phyloP scores from a whole-genome alignment of 2,888 invertebrate genomes.

The Dicyrtomina minuta region DNA sequence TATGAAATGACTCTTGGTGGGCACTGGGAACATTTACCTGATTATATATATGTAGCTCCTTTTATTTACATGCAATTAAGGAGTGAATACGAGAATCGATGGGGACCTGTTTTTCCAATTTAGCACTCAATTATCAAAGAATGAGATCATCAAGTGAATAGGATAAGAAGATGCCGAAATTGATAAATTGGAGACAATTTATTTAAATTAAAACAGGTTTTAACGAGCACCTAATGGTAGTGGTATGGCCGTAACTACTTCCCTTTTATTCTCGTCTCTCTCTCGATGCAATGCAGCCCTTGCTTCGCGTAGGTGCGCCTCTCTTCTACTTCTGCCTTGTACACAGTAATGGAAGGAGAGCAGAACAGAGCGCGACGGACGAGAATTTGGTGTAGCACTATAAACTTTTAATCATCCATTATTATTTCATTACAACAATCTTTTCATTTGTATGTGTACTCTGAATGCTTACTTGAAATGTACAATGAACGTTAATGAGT shows the following conservation, averaged over 20 bases:
- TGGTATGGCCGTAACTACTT: not conserved
- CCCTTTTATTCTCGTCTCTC: not conserved
- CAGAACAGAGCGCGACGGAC: not conserved
- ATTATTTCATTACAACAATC: constrained; percentile 29
- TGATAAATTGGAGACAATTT: constrained; percentile 40
- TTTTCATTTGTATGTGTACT: constrained; percentile 19
- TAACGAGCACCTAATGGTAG: constrained; percentile 14
- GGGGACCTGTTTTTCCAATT: constrained; percentile 35
- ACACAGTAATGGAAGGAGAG: not conserved
- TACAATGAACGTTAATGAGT: constrained; percentile 13
- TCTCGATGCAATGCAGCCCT: not conserved
- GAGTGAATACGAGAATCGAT: constrained; percentile 1
- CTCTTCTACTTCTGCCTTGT: too few species aligned
- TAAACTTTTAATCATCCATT: constrained; percentile 23
- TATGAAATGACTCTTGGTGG: too few species aligned
- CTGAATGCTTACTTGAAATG: constrained; percentile 1
- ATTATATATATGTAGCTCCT: not conserved
- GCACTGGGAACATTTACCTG: too few species aligned
- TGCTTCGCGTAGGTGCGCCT: too few species aligned
- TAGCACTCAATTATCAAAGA: constrained; percentile 38
- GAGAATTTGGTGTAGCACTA: not conserved
- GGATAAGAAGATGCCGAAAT: constrained; percentile 36
- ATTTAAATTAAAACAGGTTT: constrained; percentile 35
- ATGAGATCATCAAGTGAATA: constrained; percentile 36
- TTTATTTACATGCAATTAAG: constrained; percentile 29